Conservation (phyloP, 1,140 invertebrate species). For the Nasonia giraulti region DNA sequence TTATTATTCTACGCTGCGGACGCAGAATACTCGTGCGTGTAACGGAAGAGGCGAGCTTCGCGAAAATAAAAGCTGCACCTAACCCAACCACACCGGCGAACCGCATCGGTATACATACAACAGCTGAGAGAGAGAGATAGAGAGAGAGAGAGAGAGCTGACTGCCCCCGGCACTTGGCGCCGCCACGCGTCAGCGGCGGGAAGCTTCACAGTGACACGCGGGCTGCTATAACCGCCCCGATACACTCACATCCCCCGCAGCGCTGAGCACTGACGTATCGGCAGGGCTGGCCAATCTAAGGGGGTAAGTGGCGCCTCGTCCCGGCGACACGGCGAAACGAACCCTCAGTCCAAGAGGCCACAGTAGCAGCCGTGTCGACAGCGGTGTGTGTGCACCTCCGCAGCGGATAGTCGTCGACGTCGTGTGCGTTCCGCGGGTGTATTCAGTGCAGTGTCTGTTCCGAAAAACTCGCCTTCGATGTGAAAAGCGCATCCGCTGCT, state of each 20-base stretch:
- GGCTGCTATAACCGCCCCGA: too few species aligned
- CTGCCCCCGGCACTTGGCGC: too few species aligned
- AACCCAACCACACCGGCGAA: neutral
- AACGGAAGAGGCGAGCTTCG: too few species aligned
- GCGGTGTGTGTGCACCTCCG: neutral
- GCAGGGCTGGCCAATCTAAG: too few species aligned
- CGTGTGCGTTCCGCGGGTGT: neutral
- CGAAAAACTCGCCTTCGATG: too few species aligned
- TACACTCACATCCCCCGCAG: too few species aligned
- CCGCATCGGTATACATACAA: neutral
- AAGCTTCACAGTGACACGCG: neutral
- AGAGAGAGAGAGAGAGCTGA: too few species aligned
- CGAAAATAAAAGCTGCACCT: neutral
- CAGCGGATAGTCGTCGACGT: constrained; percentile 1
- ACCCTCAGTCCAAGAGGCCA: neutral
- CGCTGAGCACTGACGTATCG: neutral
- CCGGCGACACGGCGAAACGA: neutral
- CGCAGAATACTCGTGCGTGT: neutral
- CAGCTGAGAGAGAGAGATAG: neutral
- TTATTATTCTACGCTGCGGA: too few species aligned
- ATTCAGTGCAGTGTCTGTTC: too few species aligned
- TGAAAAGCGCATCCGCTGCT: neutral
- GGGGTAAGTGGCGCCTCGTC: neutral
- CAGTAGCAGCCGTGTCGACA: neutral
- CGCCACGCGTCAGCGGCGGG: neutral